A percentile compares a stretch with the other conserved stretches of the same genome.
These are phyloP conservation scores for Orchesella flavescens DNA, from an alignment of 2,888 invertebrate species.

Conservation along the genomic window DNA sequence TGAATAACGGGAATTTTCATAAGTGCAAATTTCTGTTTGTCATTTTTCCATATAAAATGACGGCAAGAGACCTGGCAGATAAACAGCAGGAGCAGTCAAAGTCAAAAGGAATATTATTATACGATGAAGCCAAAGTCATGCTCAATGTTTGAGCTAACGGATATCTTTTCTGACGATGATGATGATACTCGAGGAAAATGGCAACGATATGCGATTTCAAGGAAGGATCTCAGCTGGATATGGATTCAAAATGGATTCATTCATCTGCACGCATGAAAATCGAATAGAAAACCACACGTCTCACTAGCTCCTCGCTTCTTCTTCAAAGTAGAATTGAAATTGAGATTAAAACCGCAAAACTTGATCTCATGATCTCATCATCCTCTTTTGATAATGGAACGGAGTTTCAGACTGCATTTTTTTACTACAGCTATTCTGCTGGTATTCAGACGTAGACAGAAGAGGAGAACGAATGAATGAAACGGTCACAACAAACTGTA, in stretches of 20 bases:
- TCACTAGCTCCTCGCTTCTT: background rate
- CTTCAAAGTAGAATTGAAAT: background rate
- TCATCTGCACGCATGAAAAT: background rate
- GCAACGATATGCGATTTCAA: slow-evolving; percentile 20
- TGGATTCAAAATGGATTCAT: slow-evolving; percentile 7
- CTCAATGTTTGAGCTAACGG: too few relatives aligned
- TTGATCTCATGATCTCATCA: slow-evolving; percentile 2
- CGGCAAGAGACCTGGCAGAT: too few relatives aligned
- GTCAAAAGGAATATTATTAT: too few relatives aligned
- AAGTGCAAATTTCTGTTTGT: slow-evolving; percentile 2
- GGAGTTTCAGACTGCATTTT: too few relatives aligned
- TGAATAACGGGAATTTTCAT: background rate
- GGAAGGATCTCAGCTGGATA: slow-evolving; percentile 50
- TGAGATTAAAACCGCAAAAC: background rate
- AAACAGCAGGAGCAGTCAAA: too few relatives aligned
- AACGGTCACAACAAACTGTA: background rate
- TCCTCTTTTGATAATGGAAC: too few relatives aligned
- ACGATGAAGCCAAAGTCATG: too few relatives aligned
- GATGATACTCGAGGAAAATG: background rate
- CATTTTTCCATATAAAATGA: background rate
- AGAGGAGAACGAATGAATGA: background rate
- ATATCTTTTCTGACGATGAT: too few relatives aligned
- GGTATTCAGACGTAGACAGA: too few relatives aligned
- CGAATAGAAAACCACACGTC: too few relatives aligned
- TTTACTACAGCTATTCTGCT: too few relatives aligned